Evolutionary conservation across 2,113 vertebrate species (phyloP), one percentile per base, ranked within the genome.

Genomic region (Sterna hirundo): DNA sequence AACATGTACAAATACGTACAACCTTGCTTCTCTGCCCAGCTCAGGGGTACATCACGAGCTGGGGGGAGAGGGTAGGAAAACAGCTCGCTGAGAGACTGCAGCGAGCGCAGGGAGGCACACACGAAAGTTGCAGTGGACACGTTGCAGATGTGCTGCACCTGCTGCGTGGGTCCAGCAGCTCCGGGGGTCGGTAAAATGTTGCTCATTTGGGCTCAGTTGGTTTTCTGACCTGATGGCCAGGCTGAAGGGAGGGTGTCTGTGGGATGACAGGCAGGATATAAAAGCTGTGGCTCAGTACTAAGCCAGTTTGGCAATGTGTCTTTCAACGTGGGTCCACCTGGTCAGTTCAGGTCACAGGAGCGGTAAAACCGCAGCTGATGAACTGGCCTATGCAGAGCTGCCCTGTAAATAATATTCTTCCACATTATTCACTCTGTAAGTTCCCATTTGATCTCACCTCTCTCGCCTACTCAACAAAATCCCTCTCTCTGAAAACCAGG

Each of bases 341-440:
- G 5, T 34, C 4, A 1, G 12, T 36, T 80, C 36, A 87, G 66
- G 44, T 17, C n/a, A 60, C n/a, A 27, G 40, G n/a, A 60, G 29
- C 76, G 7, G 22, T 21, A 46, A 62, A 55, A 76, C 22, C 3
- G 2, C 68, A 71, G 36, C 19, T 66, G 55, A 44, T 51, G 21
- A 80, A 51, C 11, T 29, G 18, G 23, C 6, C 38, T 36, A 1
- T 22, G n/a, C 27, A 62, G 64, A 86, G 8, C 22, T 65, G 49
- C 44, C 34, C 49, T 75, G 34, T 58, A 70, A 70, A 57, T 21
- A 71, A 6, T 6, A 13, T 29, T 78, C 38, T 70, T 77, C 30
- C 4, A 2, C 0, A 0, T 15, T n/a, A 36, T 34, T 60, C 29
- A 20, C 8, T 57, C 42, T 52, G 1, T 5, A 65, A 68, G 16